These are phyloP conservation scores for Lipotes vexillifer DNA, from an alignment of 2,113 vertebrate genomes.

Conservation along the genomic window DNA sequence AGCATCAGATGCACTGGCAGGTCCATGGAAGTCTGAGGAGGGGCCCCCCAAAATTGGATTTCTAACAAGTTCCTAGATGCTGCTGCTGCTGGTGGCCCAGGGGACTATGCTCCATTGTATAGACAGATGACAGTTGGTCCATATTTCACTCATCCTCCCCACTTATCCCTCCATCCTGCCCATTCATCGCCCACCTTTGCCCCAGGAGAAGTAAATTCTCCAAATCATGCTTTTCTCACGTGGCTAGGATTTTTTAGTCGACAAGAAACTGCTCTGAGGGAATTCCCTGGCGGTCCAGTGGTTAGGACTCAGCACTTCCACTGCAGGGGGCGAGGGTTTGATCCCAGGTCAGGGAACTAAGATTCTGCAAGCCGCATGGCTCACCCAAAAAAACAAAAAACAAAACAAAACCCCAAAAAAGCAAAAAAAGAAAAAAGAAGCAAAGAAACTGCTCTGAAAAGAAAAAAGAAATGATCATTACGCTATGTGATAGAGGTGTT, in stretches of 20 bases:
- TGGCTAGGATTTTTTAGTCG: not conserved
- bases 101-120: accelerated
- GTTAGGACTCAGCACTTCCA: too few relatives aligned
- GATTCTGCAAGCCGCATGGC: too few relatives aligned
- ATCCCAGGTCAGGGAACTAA: too few relatives aligned
- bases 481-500: not conserved
- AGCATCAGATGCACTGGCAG: not conserved
- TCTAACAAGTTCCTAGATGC: not conserved
- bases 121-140: not conserved
- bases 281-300: too few relatives aligned
- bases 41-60: not conserved
- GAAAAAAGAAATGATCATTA: too few relatives aligned
- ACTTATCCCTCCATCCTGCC: not conserved
- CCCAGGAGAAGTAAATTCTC: not conserved
- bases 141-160: not conserved
- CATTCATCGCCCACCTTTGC: too few relatives aligned
- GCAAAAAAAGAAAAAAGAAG: too few relatives aligned
- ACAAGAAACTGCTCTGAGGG: not conserved
- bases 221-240: not conserved
- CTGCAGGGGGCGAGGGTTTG: too few relatives aligned
- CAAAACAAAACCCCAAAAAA: too few relatives aligned
- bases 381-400: too few relatives aligned
- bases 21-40: not conserved
- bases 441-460: not conserved
- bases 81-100: not conserved